Base-by-base conservation (phyloP, 2,888 invertebrate genomes). In the Drosophila dives region DNA sequence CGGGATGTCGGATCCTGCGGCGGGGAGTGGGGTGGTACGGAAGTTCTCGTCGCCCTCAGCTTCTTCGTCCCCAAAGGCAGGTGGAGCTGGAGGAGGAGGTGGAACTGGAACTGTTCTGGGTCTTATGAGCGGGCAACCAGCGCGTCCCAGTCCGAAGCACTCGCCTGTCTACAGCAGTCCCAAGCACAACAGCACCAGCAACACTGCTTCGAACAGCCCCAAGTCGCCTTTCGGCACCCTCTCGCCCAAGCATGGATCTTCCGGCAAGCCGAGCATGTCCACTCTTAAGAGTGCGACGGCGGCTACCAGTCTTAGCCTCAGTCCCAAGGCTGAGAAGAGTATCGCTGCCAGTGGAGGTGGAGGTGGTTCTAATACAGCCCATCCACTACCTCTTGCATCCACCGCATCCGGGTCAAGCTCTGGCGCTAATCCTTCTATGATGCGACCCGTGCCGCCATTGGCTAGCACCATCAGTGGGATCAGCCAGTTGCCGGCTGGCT, bases 231-330 rank as follows among this genome's bases (percentile, higher is more conserved):
- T 96, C 91, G 96, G 96, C 59, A 95, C 96, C 23, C 95, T 96
- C 17, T 97, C 97, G 20, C 97, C 97, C 26, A 97, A 97, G 91
- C 97, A 97, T 83, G 94, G 94, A 82, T 92, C 93, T 15, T 96
- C 97, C 1, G 97, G 97, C 0, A 98, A 98, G 90, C 97, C 97
- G 0, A 97, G 97, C 89, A 97, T 98, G 97, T 97, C 97, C 0
- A 95, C 97, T 0, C 92, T 97, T 29, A 97, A 97, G 91, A 97
- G 96, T 42, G 97, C 97, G 1, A 83, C 91, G 12, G 90, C 91
- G 10, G 91, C 86, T 42, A 93, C 94, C 51, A 88, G 82, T 63
- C 77, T 90, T 3, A 91, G 88, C 64, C 77, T 91, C 0, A 91
- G 91, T 72, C 92, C 91, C 15, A 91, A 92, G 64, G 83, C 83